phyloP scores from a whole-genome alignment of 2,888 invertebrate species.

The Hyposoter didymator region DNA sequence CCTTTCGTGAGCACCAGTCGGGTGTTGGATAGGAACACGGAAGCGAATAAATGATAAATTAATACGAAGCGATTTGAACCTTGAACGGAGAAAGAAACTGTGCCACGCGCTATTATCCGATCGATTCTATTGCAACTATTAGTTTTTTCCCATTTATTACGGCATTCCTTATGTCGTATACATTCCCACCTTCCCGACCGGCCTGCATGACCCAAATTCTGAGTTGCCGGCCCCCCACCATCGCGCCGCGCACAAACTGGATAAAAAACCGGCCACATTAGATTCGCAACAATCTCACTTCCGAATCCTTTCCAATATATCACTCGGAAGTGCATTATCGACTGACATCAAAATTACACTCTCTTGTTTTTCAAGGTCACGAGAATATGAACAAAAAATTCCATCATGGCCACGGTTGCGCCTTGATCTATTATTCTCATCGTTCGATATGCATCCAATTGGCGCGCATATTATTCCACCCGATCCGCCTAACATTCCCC shows the following conservation, averaged over 20 bases:
- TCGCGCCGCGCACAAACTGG: neutral
- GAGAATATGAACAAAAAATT: conserved; percentile 8
- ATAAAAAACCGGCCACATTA: conserved; percentile 4
- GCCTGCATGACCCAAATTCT: conserved; percentile 42
- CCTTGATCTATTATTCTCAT: neutral
- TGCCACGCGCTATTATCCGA: neutral
- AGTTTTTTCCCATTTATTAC: neutral
- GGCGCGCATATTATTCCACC: conserved; percentile 21
- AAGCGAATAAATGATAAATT: conserved; percentile 37
- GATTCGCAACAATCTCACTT: neutral
- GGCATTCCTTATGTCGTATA: neutral
- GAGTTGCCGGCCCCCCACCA: neutral
- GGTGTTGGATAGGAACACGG: conserved; percentile 8
- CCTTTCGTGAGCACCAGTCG: neutral
- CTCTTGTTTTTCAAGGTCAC: conserved; percentile 47
- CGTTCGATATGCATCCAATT: conserved; percentile 34
- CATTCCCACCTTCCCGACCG: neutral
- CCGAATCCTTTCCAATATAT: neutral
- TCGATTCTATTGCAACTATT: neutral
- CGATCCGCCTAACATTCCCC: conserved; percentile 37
- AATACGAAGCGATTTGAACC: conserved; percentile 6
- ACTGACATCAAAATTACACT: neutral
- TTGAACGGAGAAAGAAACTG: conserved; percentile 14
- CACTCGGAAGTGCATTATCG: neutral
- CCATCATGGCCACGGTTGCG: neutral